Base-by-base conservation (phyloP, 2,797 vertebrate species). In the Loriculus beryllinus region DNA sequence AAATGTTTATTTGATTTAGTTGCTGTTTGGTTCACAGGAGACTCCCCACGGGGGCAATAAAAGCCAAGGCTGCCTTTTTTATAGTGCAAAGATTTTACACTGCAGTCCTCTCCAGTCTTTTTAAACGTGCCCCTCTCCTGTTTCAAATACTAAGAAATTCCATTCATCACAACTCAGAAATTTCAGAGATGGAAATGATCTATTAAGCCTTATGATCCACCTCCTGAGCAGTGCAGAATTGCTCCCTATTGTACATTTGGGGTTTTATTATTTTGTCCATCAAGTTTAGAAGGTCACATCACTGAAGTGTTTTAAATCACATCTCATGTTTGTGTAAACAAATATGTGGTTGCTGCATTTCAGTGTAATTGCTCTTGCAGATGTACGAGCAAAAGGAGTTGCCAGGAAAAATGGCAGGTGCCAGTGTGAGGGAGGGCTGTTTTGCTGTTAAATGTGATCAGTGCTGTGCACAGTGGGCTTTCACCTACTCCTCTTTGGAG, bases 1-100 rank as follows among this genome's bases (percentile, higher is more conserved):
- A 95, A 95, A 96, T 90, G 74, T 95, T 95, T 94, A 76, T 95
- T 96, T 95, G 83, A 93, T 93, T 95, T 96, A 86, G 81, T 96
- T 95, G 87, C 88, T 94, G 31, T 95, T 95, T 91, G 60, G 75
- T 94, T 93, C 93, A 84, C 49, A 82, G 90, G 77, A 81, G 88
- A 86, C 95, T 94, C 79, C 94, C 91, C 42, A 39, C 51, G 94
- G 92, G 92, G 83, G 70, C 87, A 95, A 79, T 92, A 92, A 96
- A 94, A 94, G 31, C 42, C 89, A 76, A 86, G 92, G 76, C 92
- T 95, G 92, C 75, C 56, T 93, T 93, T 96, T 97, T 95, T 96
- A 93, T 88, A 70, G 87, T 51, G 89, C 69, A 81, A 89, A 87
- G 91, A 90, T 91, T 95, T 94, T 94, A 93, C 60, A 71, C 56